Evolutionary conservation across 2,888 invertebrate genomes (phyloP), one percentile per base, ranked within the genome.

Genomic region (Agonum fuliginosum): DNA sequence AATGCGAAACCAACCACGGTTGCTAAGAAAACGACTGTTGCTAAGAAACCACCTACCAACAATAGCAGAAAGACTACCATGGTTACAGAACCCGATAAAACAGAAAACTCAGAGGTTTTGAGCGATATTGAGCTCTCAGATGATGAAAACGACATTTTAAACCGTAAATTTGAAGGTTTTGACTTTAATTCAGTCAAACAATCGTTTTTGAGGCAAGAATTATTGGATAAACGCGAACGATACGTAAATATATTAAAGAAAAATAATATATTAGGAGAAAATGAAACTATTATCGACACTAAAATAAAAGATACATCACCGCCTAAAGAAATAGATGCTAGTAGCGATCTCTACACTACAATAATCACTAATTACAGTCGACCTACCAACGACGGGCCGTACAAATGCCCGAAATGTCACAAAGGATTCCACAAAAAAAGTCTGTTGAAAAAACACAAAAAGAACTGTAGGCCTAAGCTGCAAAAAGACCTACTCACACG

Each of bases 341-440:
- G 85, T 1, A 86, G 86, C 67, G 84, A 86, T 72, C 80, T 87
- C 12, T 87, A 86, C 80, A 86, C 85, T 0, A 87, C 86, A 78
- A 87, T 87, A 34, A 87, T 87, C 46, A 87, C 87, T 0, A 87
- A 87, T 80, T 87, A 87, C 78, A 86, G 86, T 2, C 87, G 86
- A 2, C 84, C 85, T 0, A 85, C 86, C n/a, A 88, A 88, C 69
- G 87, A 87, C 41, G 87, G 87, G 1, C 84, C 87, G 3, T 89
- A 88, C 81, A 88, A 89, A 72, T 90, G 90, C 75, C 87, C 88
- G 1, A 90, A 90, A 80, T 90, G 90, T 80, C 86, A 87, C 46
- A 90, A 90, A 82, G 87, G 88, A 3, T 91, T 91, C 82, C 88
- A 89, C 79, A 90, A 90, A 80, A 87, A 89, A 54, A 87, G 89